phyloP scores from a whole-genome alignment of 2,113 vertebrate genomes.

The Caracal caracal region DNA sequence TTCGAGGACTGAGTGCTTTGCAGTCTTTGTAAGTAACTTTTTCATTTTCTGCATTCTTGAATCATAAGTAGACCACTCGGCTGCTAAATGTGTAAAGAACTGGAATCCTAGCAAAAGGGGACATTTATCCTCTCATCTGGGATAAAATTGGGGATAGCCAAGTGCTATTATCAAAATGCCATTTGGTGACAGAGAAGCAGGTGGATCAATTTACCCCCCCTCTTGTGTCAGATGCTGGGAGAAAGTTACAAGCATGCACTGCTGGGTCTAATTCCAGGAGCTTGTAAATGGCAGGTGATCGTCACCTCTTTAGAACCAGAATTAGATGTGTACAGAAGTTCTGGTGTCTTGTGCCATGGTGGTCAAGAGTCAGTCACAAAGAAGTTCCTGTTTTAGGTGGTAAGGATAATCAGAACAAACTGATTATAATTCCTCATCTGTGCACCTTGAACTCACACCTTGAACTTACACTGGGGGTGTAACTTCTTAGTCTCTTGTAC shows the following conservation, averaged over 20 bases:
- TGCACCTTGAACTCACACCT: neutral
- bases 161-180: neutral
- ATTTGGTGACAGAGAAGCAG: neutral
- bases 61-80: neutral
- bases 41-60: constrained; percentile 25
- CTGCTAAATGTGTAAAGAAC: neutral
- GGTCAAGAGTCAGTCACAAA: neutral
- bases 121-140: neutral
- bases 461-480: neutral
- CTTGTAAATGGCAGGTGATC: neutral
- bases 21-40: constrained; percentile 95
- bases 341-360: neutral
- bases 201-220: neutral
- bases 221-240: neutral
- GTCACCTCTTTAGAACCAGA: neutral
- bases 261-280: neutral
- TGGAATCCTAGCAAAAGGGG: neutral
- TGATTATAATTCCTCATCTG: neutral
- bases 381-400: neutral
- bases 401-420: neutral
- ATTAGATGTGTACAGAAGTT: neutral
- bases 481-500: neutral
- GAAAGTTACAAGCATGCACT: neutral
- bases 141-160: neutral
- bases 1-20: constrained; percentile 92